phyloP scores from a whole-genome alignment of 2,797 vertebrate genomes.

The Setipinna tenuifilis region DNA sequence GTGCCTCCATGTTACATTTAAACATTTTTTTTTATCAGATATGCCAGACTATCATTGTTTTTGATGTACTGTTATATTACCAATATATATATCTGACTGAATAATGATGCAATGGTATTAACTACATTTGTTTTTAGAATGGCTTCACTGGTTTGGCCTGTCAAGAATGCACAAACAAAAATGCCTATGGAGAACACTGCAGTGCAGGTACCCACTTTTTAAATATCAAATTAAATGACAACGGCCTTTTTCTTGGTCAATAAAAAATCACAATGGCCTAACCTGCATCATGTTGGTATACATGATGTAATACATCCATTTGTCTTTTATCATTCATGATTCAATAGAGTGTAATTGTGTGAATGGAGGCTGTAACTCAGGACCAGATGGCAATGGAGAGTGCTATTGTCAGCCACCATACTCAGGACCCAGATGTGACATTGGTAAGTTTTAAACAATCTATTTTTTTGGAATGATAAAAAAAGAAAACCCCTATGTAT shows the following conservation, averaged over 20 bases:
- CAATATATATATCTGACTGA: not conserved
- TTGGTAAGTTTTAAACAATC: constrained; percentile 70
- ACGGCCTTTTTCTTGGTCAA: not conserved
- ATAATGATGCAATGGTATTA: not conserved
- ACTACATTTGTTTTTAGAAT: constrained; percentile 59
- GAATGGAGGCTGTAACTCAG: constrained; percentile 80
- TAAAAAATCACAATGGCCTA: not conserved
- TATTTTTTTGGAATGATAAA: too few species aligned
- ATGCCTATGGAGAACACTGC: constrained; percentile 81
- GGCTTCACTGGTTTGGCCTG: constrained; percentile 83
- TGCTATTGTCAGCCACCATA: constrained; percentile 90
- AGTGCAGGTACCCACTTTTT: constrained; percentile 76
- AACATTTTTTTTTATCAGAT: too few species aligned
- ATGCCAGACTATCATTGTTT: too few species aligned
- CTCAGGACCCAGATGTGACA: constrained; percentile 82
- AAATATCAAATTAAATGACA: not conserved
- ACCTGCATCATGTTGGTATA: not conserved
- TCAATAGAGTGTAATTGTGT: constrained; percentile 84
- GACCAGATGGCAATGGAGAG: constrained; percentile 79
- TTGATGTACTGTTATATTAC: too few species aligned
- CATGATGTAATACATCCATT: not conserved
- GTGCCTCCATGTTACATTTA: too few species aligned
- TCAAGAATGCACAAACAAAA: constrained; percentile 81
- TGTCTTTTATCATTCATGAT: not conserved
- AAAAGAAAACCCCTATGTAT: not conserved